Conservation (phyloP, 2,113 vertebrate species). For the Nipponia nippon region DNA sequence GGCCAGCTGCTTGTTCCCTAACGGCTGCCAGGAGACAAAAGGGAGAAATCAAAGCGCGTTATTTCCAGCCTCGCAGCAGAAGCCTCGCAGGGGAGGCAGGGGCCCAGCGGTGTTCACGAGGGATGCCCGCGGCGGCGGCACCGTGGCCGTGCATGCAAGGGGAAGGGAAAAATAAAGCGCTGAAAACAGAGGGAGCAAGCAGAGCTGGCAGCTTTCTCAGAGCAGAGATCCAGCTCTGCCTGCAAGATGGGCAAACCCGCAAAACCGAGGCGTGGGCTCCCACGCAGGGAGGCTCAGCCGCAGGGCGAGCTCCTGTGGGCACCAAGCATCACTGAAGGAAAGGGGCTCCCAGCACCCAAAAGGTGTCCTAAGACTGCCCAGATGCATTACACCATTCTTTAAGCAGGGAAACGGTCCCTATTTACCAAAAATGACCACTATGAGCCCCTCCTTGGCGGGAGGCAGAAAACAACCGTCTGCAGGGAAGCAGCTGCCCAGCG, state of each 20-base stretch:
- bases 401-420: background rate
- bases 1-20: constrained; percentile 97
- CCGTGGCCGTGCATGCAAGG: background rate
- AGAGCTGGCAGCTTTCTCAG: background rate
- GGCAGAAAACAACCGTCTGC: accelerated
- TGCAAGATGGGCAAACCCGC: background rate
- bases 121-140: background rate
- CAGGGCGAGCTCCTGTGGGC: background rate
- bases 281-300: accelerated
- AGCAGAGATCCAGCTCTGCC: background rate
- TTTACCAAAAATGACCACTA: background rate
- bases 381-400: background rate
- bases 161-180: constrained; percentile 41
- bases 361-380: background rate
- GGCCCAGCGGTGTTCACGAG: background rate
- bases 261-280: background rate
- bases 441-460: accelerated
- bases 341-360: background rate
- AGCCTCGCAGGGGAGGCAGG: background rate
- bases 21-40: constrained; percentile 77
- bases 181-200: background rate
- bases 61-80: background rate
- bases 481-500: background rate
- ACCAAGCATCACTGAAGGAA: background rate
- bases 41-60: constrained; percentile 50